Base-by-base conservation (phyloP, 1,140 invertebrate species). In the Anagrus nilaparvatae region DNA sequence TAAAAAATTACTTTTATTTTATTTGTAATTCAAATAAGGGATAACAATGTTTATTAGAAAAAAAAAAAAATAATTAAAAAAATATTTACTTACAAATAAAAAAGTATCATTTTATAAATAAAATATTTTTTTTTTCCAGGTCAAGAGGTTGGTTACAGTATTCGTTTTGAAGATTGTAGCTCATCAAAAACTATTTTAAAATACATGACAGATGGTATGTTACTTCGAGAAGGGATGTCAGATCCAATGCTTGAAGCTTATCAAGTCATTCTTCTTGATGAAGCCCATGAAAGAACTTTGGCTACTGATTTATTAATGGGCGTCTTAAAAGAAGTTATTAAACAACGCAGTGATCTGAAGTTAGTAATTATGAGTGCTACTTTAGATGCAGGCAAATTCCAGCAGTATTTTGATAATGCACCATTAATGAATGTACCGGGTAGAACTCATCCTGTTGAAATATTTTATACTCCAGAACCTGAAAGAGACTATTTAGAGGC, bases 201-300 rank as follows among this genome's bases (percentile, higher is more conserved):
- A 59, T 98, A 99, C 61, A 95, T 98, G 87, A 99, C 96, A 9
- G 96, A 99, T 61, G 97, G 97, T 92, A 99, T 99, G 96, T 78
- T 99, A 59, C 70, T 99, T 17, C 73, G 97, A 42, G 97, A 99
- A 73, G 96, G 91, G 1, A 99, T 99, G 96, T 96, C 92, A 4
- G 95, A 98, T 70, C 96, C 96, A 0, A 87, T 98, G 78, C 65
- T 99, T 13, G 93, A 98, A 55, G 81, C 84, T 35, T 99, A 99
- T 68, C 87, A 94, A 61, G 87, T 91, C 2, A 90, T 99, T 42
- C 67, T 99, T 24, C 78, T 99, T 19, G 97, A 99, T 60, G 97
- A 99, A 66, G 97, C 97, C 62, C 97, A 99, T 64, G 97, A 99
- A 74, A 78, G 94, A 53, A 99, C 97, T 0, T 68, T 99, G 18